A percentile compares a stretch with the other conserved stretches of the same genome.
phyloP scores from a whole-genome alignment of 2,888 invertebrate species.

The Ennomos fuscantarius region DNA sequence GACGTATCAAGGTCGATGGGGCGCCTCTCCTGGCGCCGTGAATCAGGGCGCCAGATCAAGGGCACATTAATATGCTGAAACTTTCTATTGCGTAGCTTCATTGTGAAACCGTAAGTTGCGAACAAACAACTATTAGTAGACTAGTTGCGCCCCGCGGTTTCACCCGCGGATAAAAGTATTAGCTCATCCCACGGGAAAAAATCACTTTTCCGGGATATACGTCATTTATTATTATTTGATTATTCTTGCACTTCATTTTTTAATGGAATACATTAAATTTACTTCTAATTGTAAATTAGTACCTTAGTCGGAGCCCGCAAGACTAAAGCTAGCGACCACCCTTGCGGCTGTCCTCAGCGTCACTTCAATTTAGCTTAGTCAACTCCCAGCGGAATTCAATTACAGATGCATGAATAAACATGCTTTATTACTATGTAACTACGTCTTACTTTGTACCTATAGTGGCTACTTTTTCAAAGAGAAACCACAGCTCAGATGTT shows the following conservation, averaged over 20 bases:
- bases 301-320: constrained; percentile 10
- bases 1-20: constrained; percentile 21
- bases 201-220: too few relatives aligned
- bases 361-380: constrained; percentile 56
- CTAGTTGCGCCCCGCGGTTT: too few relatives aligned
- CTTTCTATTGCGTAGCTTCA: constrained; percentile 19
- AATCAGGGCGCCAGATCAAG: constrained; percentile 27
- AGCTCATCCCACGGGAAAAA: too few relatives aligned
- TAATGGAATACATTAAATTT: too few relatives aligned
- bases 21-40: constrained; percentile 14
- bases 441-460: constrained; percentile 5
- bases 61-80: constrained; percentile 27
- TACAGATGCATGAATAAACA: constrained; percentile 60
- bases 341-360: constrained; percentile 38
- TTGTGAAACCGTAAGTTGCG: constrained; percentile 18
- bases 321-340: constrained; percentile 31
- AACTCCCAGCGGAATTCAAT: constrained; percentile 56
- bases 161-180: too few relatives aligned
- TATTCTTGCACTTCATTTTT: too few relatives aligned
- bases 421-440: constrained; percentile 37
- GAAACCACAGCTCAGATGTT: too few relatives aligned
- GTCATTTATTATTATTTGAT: too few relatives aligned
- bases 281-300: background rate
- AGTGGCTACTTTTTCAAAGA: too few relatives aligned
- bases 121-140: constrained; percentile 11